Conservation (phyloP, 2,113 vertebrate species). For the Myiozetetes cayanensis region DNA sequence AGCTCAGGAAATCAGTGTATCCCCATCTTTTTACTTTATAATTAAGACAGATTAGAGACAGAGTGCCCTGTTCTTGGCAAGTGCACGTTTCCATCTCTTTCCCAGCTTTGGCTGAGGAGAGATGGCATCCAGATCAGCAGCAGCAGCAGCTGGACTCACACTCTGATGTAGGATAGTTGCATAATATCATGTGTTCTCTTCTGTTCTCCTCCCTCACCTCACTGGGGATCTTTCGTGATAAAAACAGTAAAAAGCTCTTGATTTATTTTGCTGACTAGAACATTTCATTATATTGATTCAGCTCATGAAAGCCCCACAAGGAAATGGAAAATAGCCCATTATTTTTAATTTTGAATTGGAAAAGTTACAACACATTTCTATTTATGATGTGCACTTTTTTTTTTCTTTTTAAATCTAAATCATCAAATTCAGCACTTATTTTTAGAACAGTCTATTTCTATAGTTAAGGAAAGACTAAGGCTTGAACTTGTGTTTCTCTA, state of each 20-base stretch:
- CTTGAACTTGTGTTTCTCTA: constrained; percentile 52
- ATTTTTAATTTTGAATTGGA: constrained; percentile 68
- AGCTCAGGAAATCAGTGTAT: not conserved
- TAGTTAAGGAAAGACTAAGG: constrained; percentile 36
- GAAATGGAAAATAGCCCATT: constrained; percentile 64
- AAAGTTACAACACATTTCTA: constrained; percentile 58
- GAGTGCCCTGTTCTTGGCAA: fast-evolving
- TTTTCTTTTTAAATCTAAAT: constrained; percentile 1
- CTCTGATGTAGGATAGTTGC: not conserved
- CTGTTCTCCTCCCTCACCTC: constrained; percentile 36
- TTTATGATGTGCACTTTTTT: constrained; percentile 31
- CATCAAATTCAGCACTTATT: constrained; percentile 59
- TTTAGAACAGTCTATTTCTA: constrained; percentile 60
- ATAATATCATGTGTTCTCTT: not conserved
- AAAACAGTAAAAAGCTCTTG: constrained; percentile 59
- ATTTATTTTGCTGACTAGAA: constrained; percentile 68
- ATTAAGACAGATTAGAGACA: not conserved
- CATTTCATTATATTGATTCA: constrained; percentile 67
- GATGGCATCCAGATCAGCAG: not conserved
- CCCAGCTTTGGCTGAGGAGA: not conserved
- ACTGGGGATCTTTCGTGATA: constrained; percentile 54
- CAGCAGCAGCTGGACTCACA: fast-evolving
- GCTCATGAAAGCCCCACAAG: constrained; percentile 49
- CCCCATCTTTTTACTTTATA: not conserved
- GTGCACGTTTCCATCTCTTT: not conserved